phyloP scores from a whole-genome alignment of 1,140 invertebrate genomes.

The Eueides isabella region DNA sequence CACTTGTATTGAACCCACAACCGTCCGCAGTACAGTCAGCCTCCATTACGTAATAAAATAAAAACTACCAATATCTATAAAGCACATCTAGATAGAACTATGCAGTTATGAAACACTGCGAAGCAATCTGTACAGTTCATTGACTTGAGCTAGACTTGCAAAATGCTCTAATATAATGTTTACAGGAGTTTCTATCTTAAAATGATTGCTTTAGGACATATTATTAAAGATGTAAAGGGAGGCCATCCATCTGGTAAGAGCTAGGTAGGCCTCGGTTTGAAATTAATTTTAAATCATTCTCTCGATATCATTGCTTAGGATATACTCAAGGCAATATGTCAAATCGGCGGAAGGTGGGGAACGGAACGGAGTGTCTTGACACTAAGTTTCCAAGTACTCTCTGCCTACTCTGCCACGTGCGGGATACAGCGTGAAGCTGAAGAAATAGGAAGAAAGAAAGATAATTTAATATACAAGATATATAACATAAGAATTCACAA shows the following conservation, averaged over 20 bases:
- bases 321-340: background rate
- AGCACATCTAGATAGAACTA: background rate
- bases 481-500: too few species aligned
- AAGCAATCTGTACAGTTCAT: slow-evolving; percentile 28
- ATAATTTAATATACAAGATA: too few species aligned
- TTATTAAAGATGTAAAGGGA: background rate
- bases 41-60: too few species aligned
- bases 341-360: too few species aligned
- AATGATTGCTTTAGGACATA: background rate
- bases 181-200: slow-evolving; percentile 33
- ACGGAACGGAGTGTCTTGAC: too few species aligned
- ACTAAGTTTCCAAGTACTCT: too few species aligned
- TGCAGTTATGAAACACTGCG: slow-evolving; percentile 15
- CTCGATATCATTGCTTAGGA: background rate
- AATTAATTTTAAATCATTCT: background rate
- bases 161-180: slow-evolving; percentile 16
- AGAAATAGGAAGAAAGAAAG: too few species aligned
- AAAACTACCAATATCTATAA: background rate
- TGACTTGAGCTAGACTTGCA: slow-evolving; percentile 37
- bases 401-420: too few species aligned
- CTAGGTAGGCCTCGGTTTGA: background rate
- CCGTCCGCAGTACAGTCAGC: too few species aligned
- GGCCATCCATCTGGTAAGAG: background rate
- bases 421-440: too few species aligned
- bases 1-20: too few species aligned